Conservation (phyloP, 2,113 vertebrate genomes). For the Scophthalmus maximus region DNA sequence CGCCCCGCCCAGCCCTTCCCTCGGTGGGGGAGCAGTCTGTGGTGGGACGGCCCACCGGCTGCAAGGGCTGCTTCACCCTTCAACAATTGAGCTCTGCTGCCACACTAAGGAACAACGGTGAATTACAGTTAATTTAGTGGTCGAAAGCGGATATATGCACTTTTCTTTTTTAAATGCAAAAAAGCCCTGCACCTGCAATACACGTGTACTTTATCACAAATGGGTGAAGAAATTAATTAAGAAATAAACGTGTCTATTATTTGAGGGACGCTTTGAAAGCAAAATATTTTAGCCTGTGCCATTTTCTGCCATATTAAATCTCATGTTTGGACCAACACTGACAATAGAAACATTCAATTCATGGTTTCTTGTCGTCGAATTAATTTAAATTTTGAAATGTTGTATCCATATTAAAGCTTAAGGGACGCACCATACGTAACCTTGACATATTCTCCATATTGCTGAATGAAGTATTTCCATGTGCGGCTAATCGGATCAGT, state of each 20-base stretch:
- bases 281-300: background rate
- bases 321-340: background rate
- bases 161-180: background rate
- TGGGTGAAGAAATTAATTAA: no score
- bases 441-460: background rate
- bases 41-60: constrained; percentile 6
- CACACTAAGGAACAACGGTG: constrained; percentile 66
- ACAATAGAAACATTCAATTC: background rate
- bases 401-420: background rate
- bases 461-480: background rate
- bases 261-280: background rate
- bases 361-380: background rate
- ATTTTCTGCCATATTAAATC: background rate
- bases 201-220: no score
- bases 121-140: constrained; percentile 32
- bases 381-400: background rate
- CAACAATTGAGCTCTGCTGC: constrained; percentile 70
- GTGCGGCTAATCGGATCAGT: background rate
- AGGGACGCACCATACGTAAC: background rate
- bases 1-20: constrained; percentile 8
- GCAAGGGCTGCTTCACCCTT: background rate
- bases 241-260: background rate
- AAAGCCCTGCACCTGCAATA: background rate
- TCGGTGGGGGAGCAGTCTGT: background rate
- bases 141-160: background rate